A percentile compares a stretch with the other conserved stretches of the same genome.
These are phyloP conservation scores for Lasioglossum villosulum DNA, from an alignment of 2,888 invertebrate genomes.

Conservation along the genomic window DNA sequence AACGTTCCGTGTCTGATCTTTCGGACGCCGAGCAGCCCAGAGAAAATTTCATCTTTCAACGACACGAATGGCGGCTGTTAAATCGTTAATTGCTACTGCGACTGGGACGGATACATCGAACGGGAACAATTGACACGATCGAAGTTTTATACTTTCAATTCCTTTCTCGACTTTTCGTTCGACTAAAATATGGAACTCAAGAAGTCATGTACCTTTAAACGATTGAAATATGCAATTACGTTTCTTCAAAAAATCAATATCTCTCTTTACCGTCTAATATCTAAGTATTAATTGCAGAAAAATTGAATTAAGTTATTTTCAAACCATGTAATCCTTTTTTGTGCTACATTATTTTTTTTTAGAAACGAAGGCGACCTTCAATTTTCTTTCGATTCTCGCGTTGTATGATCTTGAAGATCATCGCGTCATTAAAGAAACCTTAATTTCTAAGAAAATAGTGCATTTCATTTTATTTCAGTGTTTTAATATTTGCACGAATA, in stretches of 20 bases:
- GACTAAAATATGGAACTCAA: not conserved
- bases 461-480: accelerated
- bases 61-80: conserved; percentile 36
- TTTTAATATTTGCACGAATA: not conserved
- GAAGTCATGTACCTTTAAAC: not conserved
- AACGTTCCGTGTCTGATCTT: conserved; percentile 44
- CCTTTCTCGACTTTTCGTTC: not conserved
- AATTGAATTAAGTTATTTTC: no score
- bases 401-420: no score
- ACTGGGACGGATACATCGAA: not conserved
- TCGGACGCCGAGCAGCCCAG: not conserved
- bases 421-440: no score
- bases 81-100: conserved; percentile 47
- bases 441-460: not conserved
- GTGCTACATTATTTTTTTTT: no score
- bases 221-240: not conserved
- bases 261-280: not conserved
- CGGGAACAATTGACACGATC: not conserved
- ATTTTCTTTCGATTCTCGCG: no score
- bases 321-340: no score
- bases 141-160: not conserved
- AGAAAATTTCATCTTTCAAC: conserved; percentile 49
- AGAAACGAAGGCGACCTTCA: no score
- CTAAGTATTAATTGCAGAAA: no score
- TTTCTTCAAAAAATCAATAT: not conserved